Percentiles rank a stretch among this genome's conserved stretches.
Conservation (phyloP, 2,797 vertebrate genomes). For the Naso thynnoides region DNA sequence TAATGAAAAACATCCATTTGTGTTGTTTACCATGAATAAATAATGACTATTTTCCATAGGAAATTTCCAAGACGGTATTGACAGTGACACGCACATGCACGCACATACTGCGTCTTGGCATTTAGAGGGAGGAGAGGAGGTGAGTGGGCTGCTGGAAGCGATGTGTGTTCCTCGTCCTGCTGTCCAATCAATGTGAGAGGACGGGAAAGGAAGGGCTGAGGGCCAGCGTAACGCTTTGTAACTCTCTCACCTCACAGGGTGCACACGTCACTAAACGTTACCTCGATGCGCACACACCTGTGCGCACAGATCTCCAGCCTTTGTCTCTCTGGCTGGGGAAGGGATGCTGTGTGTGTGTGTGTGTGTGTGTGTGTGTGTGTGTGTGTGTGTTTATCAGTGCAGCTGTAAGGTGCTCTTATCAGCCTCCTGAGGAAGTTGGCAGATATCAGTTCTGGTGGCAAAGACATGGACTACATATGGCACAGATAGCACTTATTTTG, state of each 20-base stretch:
- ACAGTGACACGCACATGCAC: conserved; percentile 30
- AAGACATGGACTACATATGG: conserved; percentile 54
- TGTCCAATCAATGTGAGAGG: conserved; percentile 77
- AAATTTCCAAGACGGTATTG: conserved; percentile 10
- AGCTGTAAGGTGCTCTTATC: conserved; percentile 65
- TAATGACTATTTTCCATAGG: background rate
- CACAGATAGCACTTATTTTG: conserved; percentile 47
- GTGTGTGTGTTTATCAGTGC: conserved; percentile 54
- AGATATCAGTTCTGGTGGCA: conserved; percentile 59
- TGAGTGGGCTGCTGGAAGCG: conserved; percentile 59
- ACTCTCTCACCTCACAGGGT: conserved; percentile 66
- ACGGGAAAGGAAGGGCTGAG: conserved; percentile 64
- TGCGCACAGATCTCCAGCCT: conserved; percentile 24
- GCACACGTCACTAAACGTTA: conserved; percentile 68
- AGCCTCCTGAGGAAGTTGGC: conserved; percentile 53
- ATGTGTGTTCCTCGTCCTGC: conserved; percentile 58
- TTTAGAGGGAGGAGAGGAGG: conserved; percentile 52
- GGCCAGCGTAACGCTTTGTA: conserved; percentile 62
- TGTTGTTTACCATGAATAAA: background rate
- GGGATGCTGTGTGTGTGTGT: conserved; percentile 38
- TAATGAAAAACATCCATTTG: background rate
- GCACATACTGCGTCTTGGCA: conserved; percentile 56
- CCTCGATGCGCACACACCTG: conserved; percentile 26
- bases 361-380: conserved; percentile 51
- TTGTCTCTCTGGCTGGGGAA: conserved; percentile 37